Evolutionary conservation across 2,113 vertebrate genomes (phyloP).

Genomic region (Dinomys branickii): DNA sequence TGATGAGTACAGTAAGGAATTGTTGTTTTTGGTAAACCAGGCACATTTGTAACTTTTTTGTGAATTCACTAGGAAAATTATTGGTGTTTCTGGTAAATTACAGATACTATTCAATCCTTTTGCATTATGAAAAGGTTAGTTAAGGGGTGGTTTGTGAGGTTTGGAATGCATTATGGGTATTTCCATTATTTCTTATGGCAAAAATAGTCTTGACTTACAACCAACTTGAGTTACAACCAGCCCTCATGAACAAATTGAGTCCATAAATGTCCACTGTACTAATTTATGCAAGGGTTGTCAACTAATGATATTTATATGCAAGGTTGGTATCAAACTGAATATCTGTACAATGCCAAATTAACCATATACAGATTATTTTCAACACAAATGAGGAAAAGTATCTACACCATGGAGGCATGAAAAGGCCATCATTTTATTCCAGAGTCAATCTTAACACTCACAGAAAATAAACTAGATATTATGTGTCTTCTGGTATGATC

Average conservation of each 20-base stretch:
- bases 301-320: neutral
- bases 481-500: neutral
- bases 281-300: neutral
- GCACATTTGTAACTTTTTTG: neutral
- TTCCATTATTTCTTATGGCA: neutral
- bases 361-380: neutral
- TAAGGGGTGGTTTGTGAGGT: neutral
- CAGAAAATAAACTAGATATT: neutral
- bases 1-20: neutral
- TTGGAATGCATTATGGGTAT: neutral
- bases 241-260: neutral
- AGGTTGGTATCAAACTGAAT: neutral
- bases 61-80: neutral
- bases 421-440: slow-evolving; percentile 21
- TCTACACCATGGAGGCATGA: neutral
- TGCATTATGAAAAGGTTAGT: neutral
- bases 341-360: neutral
- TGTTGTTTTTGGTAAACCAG: neutral
- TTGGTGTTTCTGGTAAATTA: neutral
- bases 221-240: neutral
- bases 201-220: neutral
- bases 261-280: neutral
- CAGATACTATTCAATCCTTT: neutral
- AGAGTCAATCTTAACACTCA: slow-evolving; percentile 1
- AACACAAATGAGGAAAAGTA: neutral